Evolutionary conservation across 2,797 vertebrate genomes (phyloP).

Genomic region (Spea hammondii): DNA sequence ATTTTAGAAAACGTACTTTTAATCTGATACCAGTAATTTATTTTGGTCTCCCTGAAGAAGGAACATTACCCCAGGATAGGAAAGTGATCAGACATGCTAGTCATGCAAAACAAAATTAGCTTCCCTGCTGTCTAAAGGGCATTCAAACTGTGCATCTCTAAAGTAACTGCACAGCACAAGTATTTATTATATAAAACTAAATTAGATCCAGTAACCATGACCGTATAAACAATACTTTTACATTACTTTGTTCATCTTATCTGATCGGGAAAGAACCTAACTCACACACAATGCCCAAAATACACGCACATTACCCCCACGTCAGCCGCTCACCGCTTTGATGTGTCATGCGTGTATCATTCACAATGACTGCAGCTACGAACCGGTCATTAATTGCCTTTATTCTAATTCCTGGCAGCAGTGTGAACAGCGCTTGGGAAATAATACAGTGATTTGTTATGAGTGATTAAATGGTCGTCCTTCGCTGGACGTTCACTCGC

Average conservation of each 20-base stretch:
- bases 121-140: too few species aligned
- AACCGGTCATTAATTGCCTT: slow-evolving; percentile 11
- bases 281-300: slow-evolving; percentile 28
- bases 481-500: slow-evolving; percentile 18
- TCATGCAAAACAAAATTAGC: too few species aligned
- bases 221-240: slow-evolving; percentile 38
- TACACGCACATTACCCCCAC: slow-evolving; percentile 3
- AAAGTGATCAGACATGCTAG: too few species aligned
- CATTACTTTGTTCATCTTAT: slow-evolving; percentile 35
- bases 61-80: too few species aligned
- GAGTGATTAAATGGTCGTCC: slow-evolving; percentile 43
- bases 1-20: too few species aligned
- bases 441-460: slow-evolving; percentile 24
- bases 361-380: slow-evolving; percentile 32
- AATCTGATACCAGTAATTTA: too few species aligned
- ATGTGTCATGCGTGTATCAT: slow-evolving; percentile 3
- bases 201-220: slow-evolving; percentile 8
- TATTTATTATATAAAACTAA: too few species aligned
- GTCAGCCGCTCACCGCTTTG: slow-evolving; percentile 13
- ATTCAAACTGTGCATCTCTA: too few species aligned
- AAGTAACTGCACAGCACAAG: too few species aligned
- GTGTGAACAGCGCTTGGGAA: neutral
- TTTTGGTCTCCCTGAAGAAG: too few species aligned
- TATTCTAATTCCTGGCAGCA: slow-evolving; percentile 17
- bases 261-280: slow-evolving; percentile 9